A percentile compares a stretch with the other conserved stretches of the same genome.
Evolutionary conservation across 2,797 vertebrate genomes (phyloP).

Genomic region (Phaenicophaeus curvirostris): DNA sequence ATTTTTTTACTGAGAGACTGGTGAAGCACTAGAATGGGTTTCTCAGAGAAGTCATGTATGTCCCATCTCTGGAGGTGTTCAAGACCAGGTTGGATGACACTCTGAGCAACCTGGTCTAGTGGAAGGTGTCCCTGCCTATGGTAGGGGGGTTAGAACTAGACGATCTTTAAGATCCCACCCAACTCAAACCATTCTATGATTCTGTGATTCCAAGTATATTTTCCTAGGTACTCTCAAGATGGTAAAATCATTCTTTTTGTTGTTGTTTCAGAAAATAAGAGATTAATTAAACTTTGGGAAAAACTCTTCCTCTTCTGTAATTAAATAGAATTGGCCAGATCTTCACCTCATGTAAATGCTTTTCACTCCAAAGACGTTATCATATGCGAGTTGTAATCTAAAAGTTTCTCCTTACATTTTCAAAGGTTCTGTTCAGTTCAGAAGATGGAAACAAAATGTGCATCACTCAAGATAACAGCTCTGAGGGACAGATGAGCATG

Average conservation of each 20-base stretch:
- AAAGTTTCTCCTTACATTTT: background rate
- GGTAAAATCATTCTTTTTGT: background rate
- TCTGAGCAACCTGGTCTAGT: too few relatives aligned
- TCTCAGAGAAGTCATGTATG: too few relatives aligned
- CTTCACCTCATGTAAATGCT: background rate
- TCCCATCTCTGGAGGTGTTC: too few relatives aligned
- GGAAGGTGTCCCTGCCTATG: too few relatives aligned
- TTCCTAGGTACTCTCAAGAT: background rate
- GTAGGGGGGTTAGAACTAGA: too few relatives aligned
- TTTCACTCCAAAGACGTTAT: background rate
- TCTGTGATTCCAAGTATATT: background rate
- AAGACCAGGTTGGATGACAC: too few relatives aligned
- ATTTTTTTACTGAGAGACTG: too few relatives aligned
- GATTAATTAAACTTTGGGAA: background rate
- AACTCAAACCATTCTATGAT: too few relatives aligned
- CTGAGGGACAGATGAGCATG: background rate
- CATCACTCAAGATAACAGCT: background rate
- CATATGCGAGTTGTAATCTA: background rate
- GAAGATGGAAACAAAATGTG: background rate
- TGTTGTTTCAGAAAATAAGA: background rate
- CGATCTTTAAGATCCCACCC: too few relatives aligned
- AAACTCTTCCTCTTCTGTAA: background rate
- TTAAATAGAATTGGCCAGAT: background rate
- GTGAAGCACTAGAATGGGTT: too few relatives aligned
- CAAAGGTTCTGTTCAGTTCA: background rate